Evolutionary conservation across 2,113 vertebrate genomes (phyloP), one percentile per base, ranked within the genome.

Genomic region (Phalacrocorax carbo): DNA sequence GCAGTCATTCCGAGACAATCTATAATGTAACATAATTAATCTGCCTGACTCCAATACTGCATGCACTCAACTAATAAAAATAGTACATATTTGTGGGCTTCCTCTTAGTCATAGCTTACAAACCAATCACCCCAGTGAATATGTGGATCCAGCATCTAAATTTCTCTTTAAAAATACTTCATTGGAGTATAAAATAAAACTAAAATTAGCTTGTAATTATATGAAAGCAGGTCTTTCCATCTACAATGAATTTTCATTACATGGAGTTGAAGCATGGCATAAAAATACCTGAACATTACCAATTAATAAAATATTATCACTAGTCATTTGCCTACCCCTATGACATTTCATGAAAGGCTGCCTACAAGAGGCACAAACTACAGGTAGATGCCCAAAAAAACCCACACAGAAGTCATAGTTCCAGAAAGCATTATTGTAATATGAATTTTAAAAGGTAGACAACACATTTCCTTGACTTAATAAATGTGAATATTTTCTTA

Each of bases 341-440:
- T 55, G 48, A 68, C 10, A 77, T 70, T 82, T 90, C 27, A 25
- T 75, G 15, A 68, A 79, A 82, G 17, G 16, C 7, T 64, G 30
- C 7, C 66, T 52, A 17, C 34, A 86, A 94, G n/a, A 82, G 26
- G 8, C 22, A 90, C 13, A 76, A 85, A 49, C 20, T n/a, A 42
- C 5, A 85, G 16, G 30, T 21, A 70, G 46, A 44, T 48, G 23
- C 10, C 25, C 0, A 1, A 27, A 54, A 70, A n/a, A 22, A 14
- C 0, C 0, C 0, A 51, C 11, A 5, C 25, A 58, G 8, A 76
- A 65, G 7, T n/a, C 80, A 58, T 21, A 46, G 10, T 29, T 68
- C 5, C 51, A 77, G 52, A 57, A 84, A 52, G 7, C 3, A 3
- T 46, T 62, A 42, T 30, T 54, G 16, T 30, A 91, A 86, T 46